phyloP scores from a whole-genome alignment of 2,113 vertebrate species.

The Maccullochella peelii region DNA sequence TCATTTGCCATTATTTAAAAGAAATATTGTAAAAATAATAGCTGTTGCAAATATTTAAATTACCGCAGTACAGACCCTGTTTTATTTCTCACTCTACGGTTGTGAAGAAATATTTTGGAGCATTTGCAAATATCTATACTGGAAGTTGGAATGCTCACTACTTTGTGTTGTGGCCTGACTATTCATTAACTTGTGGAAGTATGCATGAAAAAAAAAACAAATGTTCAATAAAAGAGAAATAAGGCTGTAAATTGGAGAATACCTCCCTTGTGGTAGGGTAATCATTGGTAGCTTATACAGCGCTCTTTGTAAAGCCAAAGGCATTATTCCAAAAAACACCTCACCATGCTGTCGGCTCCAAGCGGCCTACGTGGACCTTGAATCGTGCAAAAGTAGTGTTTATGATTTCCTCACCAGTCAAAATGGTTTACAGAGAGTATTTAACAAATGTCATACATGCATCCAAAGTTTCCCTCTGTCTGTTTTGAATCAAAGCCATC shows the following conservation, averaged over 20 bases:
- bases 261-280: slow-evolving; percentile 63
- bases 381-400: slow-evolving; percentile 66
- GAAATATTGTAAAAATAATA: slow-evolving; percentile 7
- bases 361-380: slow-evolving; percentile 64
- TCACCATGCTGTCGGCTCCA: slow-evolving; percentile 43
- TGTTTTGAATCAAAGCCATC: slow-evolving; percentile 75
- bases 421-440: slow-evolving; percentile 66
- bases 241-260: slow-evolving; percentile 49
- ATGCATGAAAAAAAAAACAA: slow-evolving; percentile 25
- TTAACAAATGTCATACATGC: slow-evolving; percentile 71
- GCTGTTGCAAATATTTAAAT: slow-evolving; percentile 10
- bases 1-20: slow-evolving; percentile 35
- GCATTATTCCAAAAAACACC: slow-evolving; percentile 63
- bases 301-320: slow-evolving; percentile 52
- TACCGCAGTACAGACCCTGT: neutral
- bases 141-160: slow-evolving; percentile 4
- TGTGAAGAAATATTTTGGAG: slow-evolving; percentile 28
- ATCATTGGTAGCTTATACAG: slow-evolving; percentile 64
- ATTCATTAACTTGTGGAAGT: slow-evolving; percentile 7
- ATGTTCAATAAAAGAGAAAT: slow-evolving; percentile 55
- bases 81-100: neutral
- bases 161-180: slow-evolving; percentile 7
- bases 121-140: slow-evolving; percentile 14
- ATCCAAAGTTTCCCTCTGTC: slow-evolving; percentile 58
- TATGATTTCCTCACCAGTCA: slow-evolving; percentile 73